Evolutionary conservation across 35 echinoderm and acorn worm genomes (phyloP).

Genomic region (Nesometra sesokonis): DNA sequence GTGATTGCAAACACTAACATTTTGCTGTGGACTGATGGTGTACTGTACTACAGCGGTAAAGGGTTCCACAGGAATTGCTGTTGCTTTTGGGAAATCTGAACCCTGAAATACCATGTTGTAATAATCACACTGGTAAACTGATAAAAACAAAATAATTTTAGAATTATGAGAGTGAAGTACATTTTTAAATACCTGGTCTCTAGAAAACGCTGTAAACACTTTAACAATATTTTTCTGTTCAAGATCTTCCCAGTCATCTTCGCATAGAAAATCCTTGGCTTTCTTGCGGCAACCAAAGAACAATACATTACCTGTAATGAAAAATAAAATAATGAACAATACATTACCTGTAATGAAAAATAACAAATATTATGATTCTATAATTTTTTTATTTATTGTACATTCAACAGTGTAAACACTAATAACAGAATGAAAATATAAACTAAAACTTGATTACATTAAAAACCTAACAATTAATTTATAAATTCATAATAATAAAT

Average conservation of each 20-base stretch:
- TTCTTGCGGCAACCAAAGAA: conserved; percentile 80
- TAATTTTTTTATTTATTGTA: no score
- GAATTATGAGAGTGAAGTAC: no score
- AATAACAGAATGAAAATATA: no score
- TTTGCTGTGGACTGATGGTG: no score
- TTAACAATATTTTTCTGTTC: conserved; percentile 22
- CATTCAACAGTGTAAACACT: no score
- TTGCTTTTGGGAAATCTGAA: background rate
- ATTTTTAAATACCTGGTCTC: conserved; percentile 49
- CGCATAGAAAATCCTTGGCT: conserved; percentile 57
- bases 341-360: no score
- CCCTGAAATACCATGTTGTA: background rate
- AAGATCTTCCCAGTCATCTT: conserved; percentile 52
- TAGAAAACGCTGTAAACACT: conserved; percentile 72
- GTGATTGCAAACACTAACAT: no score
- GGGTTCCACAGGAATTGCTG: background rate
- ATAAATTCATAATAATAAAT: no score
- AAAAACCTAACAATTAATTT: no score
- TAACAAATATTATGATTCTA: no score
- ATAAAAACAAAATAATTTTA: background rate
- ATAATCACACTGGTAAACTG: background rate
- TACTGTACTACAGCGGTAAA: no score
- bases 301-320: conserved; percentile 34
- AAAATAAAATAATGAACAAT: conserved; percentile 2
- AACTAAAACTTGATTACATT: no score